Evolutionary conservation across 2,113 vertebrate species (phyloP).

Genomic region (Thalassoma bifasciatum): DNA sequence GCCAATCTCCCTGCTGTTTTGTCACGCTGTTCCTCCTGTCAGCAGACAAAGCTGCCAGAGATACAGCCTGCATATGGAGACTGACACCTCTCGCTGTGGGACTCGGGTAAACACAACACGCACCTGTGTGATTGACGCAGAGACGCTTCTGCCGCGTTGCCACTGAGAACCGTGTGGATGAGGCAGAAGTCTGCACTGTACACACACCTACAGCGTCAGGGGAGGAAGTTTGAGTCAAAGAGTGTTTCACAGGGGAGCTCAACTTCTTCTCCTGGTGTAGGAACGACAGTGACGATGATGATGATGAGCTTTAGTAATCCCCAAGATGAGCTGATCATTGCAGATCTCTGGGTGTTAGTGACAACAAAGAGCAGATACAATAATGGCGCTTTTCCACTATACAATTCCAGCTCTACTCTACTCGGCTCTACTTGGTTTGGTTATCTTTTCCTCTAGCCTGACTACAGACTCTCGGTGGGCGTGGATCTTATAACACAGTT

Average conservation of each 20-base stretch:
- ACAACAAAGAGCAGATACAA: background rate
- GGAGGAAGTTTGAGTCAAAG: slow-evolving; percentile 20
- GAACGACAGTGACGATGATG: slow-evolving; percentile 1
- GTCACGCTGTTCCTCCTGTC: slow-evolving; percentile 61
- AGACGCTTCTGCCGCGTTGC: slow-evolving; percentile 29
- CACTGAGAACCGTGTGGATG: slow-evolving; percentile 24
- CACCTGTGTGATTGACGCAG: slow-evolving; percentile 58
- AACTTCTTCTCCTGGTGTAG: slow-evolving; percentile 2
- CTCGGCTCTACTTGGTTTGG: too few relatives aligned
- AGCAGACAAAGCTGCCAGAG: slow-evolving; percentile 64
- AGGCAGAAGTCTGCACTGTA: slow-evolving; percentile 32
- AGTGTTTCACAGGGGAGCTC: slow-evolving; percentile 33
- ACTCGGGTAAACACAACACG: slow-evolving; percentile 58
- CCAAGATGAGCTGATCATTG: background rate
- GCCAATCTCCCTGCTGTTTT: slow-evolving; percentile 69
- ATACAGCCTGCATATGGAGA: slow-evolving; percentile 45
- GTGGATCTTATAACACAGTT: too few relatives aligned
- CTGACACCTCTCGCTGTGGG: slow-evolving; percentile 56
- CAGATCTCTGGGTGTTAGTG: background rate
- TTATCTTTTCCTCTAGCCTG: too few relatives aligned
- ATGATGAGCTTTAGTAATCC: slow-evolving; percentile 8
- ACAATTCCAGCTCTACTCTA: too few relatives aligned
- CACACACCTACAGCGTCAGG: slow-evolving; percentile 34
- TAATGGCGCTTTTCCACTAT: too few relatives aligned
- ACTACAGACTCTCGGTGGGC: too few relatives aligned